Evolutionary conservation across 1,140 invertebrate species (phyloP).

Genomic region (Hypsibius dujardini): DNA sequence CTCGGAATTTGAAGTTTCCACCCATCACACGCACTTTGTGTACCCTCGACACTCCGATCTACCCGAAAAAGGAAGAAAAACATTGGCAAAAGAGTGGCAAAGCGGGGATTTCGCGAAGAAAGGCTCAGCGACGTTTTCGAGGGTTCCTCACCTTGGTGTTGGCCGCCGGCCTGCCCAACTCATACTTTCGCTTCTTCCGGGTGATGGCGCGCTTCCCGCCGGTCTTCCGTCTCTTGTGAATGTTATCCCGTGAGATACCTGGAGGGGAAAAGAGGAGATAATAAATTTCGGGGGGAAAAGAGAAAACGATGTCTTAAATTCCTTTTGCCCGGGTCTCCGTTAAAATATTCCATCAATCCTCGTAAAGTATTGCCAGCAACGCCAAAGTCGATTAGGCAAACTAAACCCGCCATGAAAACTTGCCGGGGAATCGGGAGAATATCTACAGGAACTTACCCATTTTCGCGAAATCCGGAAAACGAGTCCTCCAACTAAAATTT

Average conservation of each 20-base stretch:
- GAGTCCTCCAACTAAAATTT: too few relatives aligned
- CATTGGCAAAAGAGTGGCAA: conserved; percentile 7
- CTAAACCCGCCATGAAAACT: too few relatives aligned
- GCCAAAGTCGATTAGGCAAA: too few relatives aligned
- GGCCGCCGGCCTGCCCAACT: conserved; percentile 87
- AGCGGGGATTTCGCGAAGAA: conserved; percentile 16
- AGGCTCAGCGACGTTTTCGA: conserved; percentile 4
- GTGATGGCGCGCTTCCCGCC: conserved; percentile 86
- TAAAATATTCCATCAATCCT: too few relatives aligned
- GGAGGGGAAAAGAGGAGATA: conserved; percentile 21
- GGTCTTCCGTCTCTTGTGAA: conserved; percentile 93
- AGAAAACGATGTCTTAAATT: too few relatives aligned
- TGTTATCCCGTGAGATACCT: conserved; percentile 98
- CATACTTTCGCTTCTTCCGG: conserved; percentile 98
- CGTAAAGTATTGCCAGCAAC: too few relatives aligned
- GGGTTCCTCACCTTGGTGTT: conserved; percentile 68
- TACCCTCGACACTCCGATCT: conserved; percentile 73
- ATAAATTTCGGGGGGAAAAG: too few relatives aligned
- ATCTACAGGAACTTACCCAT: too few relatives aligned
- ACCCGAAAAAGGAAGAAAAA: conserved; percentile 23
- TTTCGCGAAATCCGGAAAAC: too few relatives aligned
- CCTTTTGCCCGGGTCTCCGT: too few relatives aligned
- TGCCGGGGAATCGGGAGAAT: too few relatives aligned
- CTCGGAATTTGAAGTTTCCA: conserved; percentile 88
- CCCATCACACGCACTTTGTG: conserved; percentile 83